These are phyloP conservation scores for Drosophila phalerata DNA, from an alignment of 2,888 invertebrate genomes.

Conservation along the genomic window DNA sequence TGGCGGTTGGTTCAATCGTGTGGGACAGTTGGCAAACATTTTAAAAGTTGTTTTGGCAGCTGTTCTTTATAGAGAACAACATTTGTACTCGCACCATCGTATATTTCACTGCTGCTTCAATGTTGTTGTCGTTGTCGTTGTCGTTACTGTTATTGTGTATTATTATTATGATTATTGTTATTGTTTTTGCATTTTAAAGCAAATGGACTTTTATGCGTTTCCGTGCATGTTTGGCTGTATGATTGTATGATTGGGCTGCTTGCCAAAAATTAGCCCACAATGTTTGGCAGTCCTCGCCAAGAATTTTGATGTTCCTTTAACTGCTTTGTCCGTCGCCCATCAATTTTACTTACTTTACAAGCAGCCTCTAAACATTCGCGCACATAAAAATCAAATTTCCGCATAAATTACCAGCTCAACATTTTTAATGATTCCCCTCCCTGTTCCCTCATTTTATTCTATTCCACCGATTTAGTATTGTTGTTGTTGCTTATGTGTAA, in stretches of 20 bases:
- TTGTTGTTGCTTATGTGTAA: slow-evolving; percentile 44
- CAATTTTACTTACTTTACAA: slow-evolving; percentile 70
- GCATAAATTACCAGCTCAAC: slow-evolving; percentile 76
- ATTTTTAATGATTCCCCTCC: slow-evolving; percentile 40
- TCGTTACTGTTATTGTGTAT: slow-evolving; percentile 73
- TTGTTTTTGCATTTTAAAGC: slow-evolving; percentile 79
- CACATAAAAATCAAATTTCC: slow-evolving; percentile 77
- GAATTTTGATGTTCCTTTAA: slow-evolving; percentile 65
- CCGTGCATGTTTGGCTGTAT: slow-evolving; percentile 7
- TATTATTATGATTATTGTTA: slow-evolving; percentile 75
- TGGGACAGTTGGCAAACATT: slow-evolving; percentile 57
- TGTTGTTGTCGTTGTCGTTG: slow-evolving; percentile 37
- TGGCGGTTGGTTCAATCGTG: neutral
- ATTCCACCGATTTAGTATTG: slow-evolving; percentile 3
- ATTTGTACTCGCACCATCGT: slow-evolving; percentile 17
- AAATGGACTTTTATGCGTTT: slow-evolving; percentile 62
- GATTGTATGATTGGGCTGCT: slow-evolving; percentile 6
- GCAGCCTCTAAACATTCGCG: slow-evolving; percentile 53
- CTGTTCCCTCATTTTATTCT: neutral
- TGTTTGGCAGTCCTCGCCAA: slow-evolving; percentile 28
- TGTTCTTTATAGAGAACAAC: slow-evolving; percentile 40
- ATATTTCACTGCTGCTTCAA: slow-evolving; percentile 44
- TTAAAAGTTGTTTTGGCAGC: slow-evolving; percentile 59
- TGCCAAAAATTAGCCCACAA: slow-evolving; percentile 65
- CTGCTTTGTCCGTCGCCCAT: slow-evolving; percentile 75